Percentiles rank a stretch among this genome's conserved stretches.
phyloP scores from a whole-genome alignment of 2,797 vertebrate species.

The Megaceryle alcyon region DNA sequence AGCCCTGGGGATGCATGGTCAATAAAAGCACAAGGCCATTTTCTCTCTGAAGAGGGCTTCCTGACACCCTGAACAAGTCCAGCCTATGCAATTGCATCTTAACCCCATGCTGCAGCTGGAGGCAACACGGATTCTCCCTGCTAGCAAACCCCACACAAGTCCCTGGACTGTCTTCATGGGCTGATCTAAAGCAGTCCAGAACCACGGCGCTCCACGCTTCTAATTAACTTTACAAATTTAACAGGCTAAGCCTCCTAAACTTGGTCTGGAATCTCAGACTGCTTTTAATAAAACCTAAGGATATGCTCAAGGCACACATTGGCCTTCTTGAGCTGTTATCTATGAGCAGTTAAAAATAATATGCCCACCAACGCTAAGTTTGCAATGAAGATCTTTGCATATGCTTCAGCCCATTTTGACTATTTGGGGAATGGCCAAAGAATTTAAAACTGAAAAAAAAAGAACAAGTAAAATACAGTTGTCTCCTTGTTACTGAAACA shows the following conservation, averaged over 20 bases:
- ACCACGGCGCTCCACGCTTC: neutral
- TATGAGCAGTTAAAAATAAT: neutral
- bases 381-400: neutral
- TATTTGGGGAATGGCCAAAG: neutral
- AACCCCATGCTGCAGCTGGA: neutral
- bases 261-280: neutral
- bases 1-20: neutral
- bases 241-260: neutral
- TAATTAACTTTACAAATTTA: neutral
- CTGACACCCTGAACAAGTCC: neutral
- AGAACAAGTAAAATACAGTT: constrained; percentile 22
- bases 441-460: constrained; percentile 1
- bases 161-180: neutral
- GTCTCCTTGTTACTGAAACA: constrained; percentile 37
- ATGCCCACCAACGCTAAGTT: neutral
- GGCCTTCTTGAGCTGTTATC: neutral
- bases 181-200: neutral
- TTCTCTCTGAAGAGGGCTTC: neutral
- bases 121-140: neutral
- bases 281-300: neutral
- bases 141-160: neutral
- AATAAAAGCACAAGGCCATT: neutral
- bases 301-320: neutral
- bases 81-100: neutral
- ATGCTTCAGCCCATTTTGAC: neutral